phyloP scores from a whole-genome alignment of 2,113 vertebrate species.

The Taxidea taxus region DNA sequence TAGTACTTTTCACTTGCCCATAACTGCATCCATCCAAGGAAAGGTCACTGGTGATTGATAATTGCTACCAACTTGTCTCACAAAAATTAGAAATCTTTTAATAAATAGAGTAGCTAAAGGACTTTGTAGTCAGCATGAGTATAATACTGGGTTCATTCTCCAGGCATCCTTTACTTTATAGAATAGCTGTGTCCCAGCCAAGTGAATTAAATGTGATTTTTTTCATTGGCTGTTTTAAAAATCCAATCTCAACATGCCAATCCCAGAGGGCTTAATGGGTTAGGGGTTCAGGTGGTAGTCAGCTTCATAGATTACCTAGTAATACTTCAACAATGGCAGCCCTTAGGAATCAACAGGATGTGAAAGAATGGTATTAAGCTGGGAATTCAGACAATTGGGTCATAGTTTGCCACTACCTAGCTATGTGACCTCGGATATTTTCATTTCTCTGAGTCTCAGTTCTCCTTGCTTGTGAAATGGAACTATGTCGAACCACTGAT shows the following conservation, averaged over 20 bases:
- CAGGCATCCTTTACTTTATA: background rate
- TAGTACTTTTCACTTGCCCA: background rate
- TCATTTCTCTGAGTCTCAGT: background rate
- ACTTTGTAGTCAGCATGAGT: background rate
- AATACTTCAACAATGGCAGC: background rate
- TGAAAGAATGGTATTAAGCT: background rate
- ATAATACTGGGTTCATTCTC: background rate
- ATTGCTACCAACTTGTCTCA: constrained; percentile 12
- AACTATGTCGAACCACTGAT: background rate
- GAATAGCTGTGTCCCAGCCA: background rate
- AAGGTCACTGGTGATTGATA: constrained; percentile 47
- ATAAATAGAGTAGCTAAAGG: background rate
- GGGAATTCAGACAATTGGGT: background rate
- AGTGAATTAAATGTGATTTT: background rate
- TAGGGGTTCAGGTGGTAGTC: background rate
- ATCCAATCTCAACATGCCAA: background rate
- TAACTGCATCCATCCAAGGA: background rate
- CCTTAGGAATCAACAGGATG: background rate
- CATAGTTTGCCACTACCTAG: background rate
- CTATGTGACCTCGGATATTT: background rate
- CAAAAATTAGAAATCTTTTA: constrained; percentile 44
- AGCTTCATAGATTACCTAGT: background rate
- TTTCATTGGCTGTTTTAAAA: background rate
- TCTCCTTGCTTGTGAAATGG: background rate
- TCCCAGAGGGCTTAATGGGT: background rate